Evolutionary conservation across 2,113 vertebrate genomes (phyloP).

Genomic region (Microtus oregoni): DNA sequence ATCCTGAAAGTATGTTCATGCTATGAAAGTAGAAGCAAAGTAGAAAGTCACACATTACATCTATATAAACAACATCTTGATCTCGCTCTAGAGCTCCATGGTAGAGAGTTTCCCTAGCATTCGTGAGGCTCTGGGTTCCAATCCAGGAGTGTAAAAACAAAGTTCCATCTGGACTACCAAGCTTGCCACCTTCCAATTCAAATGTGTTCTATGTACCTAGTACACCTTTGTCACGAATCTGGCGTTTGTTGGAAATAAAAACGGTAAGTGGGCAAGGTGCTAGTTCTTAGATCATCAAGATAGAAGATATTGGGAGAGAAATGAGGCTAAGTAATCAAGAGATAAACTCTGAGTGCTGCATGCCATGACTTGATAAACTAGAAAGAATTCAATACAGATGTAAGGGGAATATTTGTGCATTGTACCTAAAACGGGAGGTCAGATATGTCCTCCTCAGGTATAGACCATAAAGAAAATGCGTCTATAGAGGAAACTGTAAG

Average conservation of each 20-base stretch:
- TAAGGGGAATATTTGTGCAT: background rate
- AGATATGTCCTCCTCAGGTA: background rate
- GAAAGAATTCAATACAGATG: background rate
- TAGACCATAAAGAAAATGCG: background rate
- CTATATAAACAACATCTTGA: background rate
- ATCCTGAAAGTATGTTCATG: background rate
- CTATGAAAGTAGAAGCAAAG: slow-evolving; percentile 17
- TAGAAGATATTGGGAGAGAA: background rate
- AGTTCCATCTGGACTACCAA: background rate
- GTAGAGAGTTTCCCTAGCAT: background rate
- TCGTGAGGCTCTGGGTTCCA: too few species aligned
- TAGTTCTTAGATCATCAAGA: background rate
- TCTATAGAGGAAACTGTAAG: background rate
- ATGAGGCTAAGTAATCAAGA: background rate
- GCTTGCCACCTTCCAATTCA: background rate
- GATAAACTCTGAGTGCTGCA: background rate
- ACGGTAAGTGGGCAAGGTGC: background rate
- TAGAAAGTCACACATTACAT: background rate
- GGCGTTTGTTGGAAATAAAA: background rate
- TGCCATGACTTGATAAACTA: background rate
- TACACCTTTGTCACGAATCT: background rate
- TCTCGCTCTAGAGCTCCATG: background rate
- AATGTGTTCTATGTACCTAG: background rate
- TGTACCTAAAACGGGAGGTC: background rate
- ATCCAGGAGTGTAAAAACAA: background rate